A percentile compares a stretch with the other conserved stretches of the same genome.
Evolutionary conservation across 2,888 invertebrate species (phyloP).

Genomic region (Eumerus sabulonum): DNA sequence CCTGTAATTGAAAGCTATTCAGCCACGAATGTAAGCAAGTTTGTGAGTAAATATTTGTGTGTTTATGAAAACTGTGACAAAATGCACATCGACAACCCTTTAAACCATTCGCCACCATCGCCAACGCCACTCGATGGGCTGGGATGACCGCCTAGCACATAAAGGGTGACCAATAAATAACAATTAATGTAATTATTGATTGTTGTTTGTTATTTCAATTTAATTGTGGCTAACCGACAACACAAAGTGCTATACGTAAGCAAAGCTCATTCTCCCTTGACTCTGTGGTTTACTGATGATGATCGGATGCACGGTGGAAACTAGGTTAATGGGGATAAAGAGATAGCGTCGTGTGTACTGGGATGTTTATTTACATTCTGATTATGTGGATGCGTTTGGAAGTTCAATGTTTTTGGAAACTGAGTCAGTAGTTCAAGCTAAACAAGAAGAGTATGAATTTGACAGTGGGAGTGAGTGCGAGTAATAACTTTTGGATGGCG

Average conservation of each 20-base stretch:
- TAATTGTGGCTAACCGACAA: conserved; percentile 39
- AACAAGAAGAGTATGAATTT: conserved; percentile 21
- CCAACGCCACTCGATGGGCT: not conserved
- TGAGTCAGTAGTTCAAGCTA: conserved; percentile 61
- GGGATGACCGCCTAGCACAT: not conserved
- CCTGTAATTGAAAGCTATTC: too few relatives aligned
- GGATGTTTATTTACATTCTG: conserved; percentile 29
- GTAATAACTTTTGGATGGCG: too few relatives aligned
- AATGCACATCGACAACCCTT: too few relatives aligned
- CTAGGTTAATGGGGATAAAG: conserved; percentile 58
- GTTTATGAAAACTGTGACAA: too few relatives aligned
- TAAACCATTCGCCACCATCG: conserved; percentile 5
- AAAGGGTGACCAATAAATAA: conserved; percentile 30
- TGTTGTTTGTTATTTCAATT: conserved; percentile 56
- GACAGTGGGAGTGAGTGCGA: conserved; percentile 34
- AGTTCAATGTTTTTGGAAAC: conserved; percentile 60
- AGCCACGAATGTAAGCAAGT: too few relatives aligned
- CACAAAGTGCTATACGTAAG: conserved; percentile 32
- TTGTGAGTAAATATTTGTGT: too few relatives aligned
- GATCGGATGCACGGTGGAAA: conserved; percentile 28
- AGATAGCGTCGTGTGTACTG: conserved; percentile 12
- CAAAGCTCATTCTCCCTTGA: conserved; percentile 9
- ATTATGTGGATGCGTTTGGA: conserved; percentile 47
- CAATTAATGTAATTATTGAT: conserved; percentile 52
- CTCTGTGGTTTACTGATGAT: conserved; percentile 34